Evolutionary conservation across 2,888 invertebrate genomes (phyloP), one percentile per base, ranked within the genome.

Genomic region (Idaea straminata): DNA sequence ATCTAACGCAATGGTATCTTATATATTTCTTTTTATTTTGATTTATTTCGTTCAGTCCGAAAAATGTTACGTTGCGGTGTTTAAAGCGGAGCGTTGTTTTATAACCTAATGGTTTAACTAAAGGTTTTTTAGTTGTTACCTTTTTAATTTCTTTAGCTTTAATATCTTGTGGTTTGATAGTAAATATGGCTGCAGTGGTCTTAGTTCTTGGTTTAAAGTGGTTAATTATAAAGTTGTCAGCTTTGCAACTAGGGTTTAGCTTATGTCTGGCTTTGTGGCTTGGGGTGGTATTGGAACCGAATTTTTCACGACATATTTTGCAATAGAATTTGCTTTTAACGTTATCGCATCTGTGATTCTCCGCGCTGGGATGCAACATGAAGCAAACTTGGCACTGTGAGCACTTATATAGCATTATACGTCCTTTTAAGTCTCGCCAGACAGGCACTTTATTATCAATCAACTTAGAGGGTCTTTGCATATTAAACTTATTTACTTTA

Each of bases 261-360:
- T 47, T 47, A 47, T 47, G 47, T 47, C 13, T 47, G 47, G 47
- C 47, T 5, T 47, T 47, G 10, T 47, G 47, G 10, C 13, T 47
- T 47, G 47, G 13, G 7, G 13, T 10, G 47, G 47, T 47, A 47
- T 47, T 47, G 10, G 47, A 47, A 47, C 47, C 47, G 47, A 47
- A 47, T 47, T 47, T 36, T 16, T 35, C 59, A 59, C 65, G 0
- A 47, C 63, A 15, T 4, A 69, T 59, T 16, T 77, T 79, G 25
- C 83, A 83, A 0, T 64, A 63, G 0, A 81, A 64, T 1, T 80
- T 69, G 13, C 69, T 69, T 2, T 47, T 47, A 47, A 47, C 47
- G 47, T 7, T 47, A 7, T 47, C 47, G 10, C 47, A 59, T 34
- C 6, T 34, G 34, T 59, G 59, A 25, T 58, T 58, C 58, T 25